Percentiles rank a stretch among this genome's conserved stretches.
Conservation (phyloP, 2,113 vertebrate species). For the Callocephalon fimbriatum region DNA sequence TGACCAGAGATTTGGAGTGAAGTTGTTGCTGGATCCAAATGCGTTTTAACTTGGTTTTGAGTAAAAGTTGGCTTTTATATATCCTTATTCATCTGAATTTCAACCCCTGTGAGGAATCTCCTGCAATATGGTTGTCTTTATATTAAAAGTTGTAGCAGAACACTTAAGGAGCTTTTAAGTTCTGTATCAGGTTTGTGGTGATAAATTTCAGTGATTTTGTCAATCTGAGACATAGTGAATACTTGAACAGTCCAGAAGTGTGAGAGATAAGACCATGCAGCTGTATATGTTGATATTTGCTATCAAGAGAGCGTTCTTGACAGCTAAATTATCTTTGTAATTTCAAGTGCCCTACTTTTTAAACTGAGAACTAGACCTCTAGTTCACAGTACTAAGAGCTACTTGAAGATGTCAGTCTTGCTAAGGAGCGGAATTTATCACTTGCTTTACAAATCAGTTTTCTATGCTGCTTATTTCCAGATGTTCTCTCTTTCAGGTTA, state of each 20-base stretch:
- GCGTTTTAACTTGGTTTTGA: not conserved
- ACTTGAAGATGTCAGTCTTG: not conserved
- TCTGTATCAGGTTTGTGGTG: not conserved
- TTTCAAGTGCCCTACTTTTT: not conserved
- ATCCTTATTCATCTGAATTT: not conserved
- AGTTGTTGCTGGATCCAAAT: not conserved
- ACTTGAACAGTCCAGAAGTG: not conserved
- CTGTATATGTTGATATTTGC: not conserved
- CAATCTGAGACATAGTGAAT: not conserved
- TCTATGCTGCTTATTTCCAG: not conserved
- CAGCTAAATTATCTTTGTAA: not conserved
- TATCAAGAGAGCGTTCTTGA: not conserved
- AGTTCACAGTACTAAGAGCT: not conserved
- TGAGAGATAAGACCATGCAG: not conserved
- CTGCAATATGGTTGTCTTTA: not conserved
- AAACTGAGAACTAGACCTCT: not conserved
- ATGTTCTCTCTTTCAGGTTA: not conserved
- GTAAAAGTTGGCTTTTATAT: not conserved
- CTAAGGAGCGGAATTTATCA: not conserved
- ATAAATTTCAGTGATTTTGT: not conserved
- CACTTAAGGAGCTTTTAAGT: not conserved
- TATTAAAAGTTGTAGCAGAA: not conserved
- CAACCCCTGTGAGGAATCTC: not conserved
- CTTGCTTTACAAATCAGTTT: not conserved
- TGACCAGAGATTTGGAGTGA: not conserved